phyloP scores from a whole-genome alignment of 2,113 vertebrate species.

The Scopus umbretta region DNA sequence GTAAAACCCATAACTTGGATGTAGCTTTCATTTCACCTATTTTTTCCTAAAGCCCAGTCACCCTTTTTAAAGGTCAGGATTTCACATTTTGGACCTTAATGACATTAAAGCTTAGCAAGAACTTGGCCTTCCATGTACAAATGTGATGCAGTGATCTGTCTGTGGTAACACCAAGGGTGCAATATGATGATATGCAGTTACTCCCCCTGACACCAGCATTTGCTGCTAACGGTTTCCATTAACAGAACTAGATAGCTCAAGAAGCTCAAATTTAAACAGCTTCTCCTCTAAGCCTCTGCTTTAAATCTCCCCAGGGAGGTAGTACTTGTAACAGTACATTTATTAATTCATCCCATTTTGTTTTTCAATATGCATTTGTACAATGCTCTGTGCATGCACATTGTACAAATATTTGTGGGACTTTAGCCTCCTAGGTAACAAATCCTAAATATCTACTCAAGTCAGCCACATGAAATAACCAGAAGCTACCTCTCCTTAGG shows the following conservation, averaged over 20 bases:
- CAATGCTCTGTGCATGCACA: not conserved
- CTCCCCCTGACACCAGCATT: not conserved
- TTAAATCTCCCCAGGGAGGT: not conserved
- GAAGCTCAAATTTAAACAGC: not conserved
- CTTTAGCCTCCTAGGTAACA: not conserved
- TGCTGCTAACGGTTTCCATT: not conserved
- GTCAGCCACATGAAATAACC: not conserved
- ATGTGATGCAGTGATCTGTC: not conserved
- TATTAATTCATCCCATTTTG: not conserved
- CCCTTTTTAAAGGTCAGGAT: not conserved
- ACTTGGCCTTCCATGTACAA: not conserved
- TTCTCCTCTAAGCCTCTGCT: not conserved
- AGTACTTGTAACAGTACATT: not conserved
- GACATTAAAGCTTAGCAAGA: not conserved
- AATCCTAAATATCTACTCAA: not conserved
- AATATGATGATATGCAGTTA: not conserved
- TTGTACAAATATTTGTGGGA: not conserved
- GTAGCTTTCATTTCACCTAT: not conserved
- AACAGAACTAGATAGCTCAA: not conserved
- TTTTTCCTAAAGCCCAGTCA: not conserved
- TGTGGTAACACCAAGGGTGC: not conserved
- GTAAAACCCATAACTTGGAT: not conserved
- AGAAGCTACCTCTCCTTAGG: not conserved
- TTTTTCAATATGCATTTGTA: not conserved
- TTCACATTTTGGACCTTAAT: not conserved